Evolutionary conservation across 2,888 invertebrate species (phyloP).

Genomic region (Lasioglossum marginatum): DNA sequence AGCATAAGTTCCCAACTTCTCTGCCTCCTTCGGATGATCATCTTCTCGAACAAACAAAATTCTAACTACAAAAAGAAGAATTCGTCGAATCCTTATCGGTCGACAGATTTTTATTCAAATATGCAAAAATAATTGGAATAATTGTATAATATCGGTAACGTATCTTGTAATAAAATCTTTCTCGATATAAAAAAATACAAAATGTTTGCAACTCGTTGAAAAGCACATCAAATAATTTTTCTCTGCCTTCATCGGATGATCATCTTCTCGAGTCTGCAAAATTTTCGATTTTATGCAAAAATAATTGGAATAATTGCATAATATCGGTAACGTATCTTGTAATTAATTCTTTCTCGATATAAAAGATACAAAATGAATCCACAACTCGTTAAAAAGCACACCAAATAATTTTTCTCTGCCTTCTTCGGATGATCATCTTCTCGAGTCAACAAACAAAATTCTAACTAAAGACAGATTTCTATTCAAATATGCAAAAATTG

Average conservation of each 20-base stretch:
- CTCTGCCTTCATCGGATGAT: neutral
- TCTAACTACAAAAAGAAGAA: neutral
- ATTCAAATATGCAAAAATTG: neutral
- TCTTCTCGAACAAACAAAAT: neutral
- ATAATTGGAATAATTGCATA: neutral
- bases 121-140: neutral
- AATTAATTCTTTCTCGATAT: too few species aligned
- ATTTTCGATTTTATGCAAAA: neutral
- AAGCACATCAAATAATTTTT: neutral
- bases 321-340: neutral
- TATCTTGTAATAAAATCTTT: too few species aligned
- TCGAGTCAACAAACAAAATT: neutral
- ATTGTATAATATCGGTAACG: neutral
- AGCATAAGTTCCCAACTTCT: neutral
- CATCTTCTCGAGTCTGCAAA: neutral
- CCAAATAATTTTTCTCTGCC: neutral
- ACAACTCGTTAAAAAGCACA: too few species aligned
- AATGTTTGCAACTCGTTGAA: too few species aligned
- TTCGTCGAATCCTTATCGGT: neutral
- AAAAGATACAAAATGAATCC: too few species aligned
- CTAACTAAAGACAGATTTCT: neutral
- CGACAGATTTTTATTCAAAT: neutral
- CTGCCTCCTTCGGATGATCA: neutral
- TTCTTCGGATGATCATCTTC: neutral
- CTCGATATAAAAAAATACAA: too few species aligned